Evolutionary conservation across 2,113 vertebrate species (phyloP).

Genomic region (Sitta europaea): DNA sequence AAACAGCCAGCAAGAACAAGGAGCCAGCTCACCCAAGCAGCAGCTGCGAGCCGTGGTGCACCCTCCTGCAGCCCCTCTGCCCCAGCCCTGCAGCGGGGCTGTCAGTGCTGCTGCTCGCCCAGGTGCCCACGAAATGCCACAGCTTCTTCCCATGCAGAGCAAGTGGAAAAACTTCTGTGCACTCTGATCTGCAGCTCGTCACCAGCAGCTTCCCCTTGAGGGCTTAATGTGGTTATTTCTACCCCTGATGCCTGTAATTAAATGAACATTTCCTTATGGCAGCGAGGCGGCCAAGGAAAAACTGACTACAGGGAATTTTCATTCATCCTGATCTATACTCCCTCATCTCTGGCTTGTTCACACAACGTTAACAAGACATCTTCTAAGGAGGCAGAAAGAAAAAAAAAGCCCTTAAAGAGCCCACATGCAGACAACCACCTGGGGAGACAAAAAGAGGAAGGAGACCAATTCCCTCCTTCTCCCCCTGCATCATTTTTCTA

Average conservation of each 20-base stretch:
- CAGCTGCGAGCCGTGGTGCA: neutral
- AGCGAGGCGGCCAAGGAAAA: slow-evolving; percentile 35
- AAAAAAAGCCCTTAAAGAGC: neutral
- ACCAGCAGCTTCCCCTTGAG: slow-evolving; percentile 35
- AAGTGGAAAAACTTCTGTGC: neutral
- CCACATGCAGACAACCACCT: neutral
- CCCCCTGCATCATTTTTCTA: neutral
- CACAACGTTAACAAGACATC: slow-evolving; percentile 19
- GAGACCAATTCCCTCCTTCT: neutral
- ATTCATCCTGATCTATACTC: slow-evolving; percentile 45
- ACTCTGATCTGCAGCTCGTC: neutral
- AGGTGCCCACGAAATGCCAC: neutral
- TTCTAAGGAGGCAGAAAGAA: neutral
- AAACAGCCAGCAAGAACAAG: neutral
- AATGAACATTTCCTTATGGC: slow-evolving; percentile 54
- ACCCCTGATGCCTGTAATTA: slow-evolving; percentile 57
- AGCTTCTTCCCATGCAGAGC: neutral
- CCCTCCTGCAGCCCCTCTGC: neutral
- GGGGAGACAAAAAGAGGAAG: neutral
- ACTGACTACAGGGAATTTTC: slow-evolving; percentile 51
- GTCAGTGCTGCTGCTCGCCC: neutral
- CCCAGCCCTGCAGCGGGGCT: neutral
- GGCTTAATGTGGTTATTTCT: slow-evolving; percentile 58
- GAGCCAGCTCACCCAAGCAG: neutral
- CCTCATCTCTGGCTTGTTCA: neutral